phyloP scores from a whole-genome alignment of 1,140 invertebrate genomes.

The Mylabris phalerata region DNA sequence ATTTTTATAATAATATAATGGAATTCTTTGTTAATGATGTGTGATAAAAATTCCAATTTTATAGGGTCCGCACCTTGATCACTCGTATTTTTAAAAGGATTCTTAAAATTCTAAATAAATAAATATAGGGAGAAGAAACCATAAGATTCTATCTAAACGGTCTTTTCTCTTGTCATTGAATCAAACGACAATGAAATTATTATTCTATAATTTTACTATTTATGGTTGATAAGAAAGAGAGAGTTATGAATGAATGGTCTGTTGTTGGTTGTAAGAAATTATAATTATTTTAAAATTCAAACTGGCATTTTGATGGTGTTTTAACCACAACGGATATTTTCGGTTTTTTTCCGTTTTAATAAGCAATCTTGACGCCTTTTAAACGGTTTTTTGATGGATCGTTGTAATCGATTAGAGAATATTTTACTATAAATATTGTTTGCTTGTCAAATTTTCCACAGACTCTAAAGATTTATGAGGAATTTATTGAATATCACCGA shows the following conservation, averaged over 20 bases:
- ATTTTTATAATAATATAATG: neutral
- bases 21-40: neutral
- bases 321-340: slow-evolving; percentile 5
- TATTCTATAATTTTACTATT: no score
- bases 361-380: slow-evolving; percentile 3
- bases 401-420: slow-evolving; percentile 1
- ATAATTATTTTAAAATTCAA: no score
- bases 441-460: neutral
- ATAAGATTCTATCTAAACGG: no score
- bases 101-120: no score
- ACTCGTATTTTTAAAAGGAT: neutral
- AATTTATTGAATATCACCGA: slow-evolving; percentile 15
- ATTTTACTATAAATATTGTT: slow-evolving; percentile 9
- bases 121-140: no score
- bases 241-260: no score
- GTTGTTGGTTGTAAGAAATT: no score
- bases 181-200: no score
- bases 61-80: slow-evolving; percentile 2
- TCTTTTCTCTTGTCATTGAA: no score
- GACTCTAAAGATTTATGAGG: slow-evolving; percentile 11
- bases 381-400: slow-evolving; percentile 11
- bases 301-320: neutral
- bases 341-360: neutral
- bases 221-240: no score
- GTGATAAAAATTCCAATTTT: slow-evolving; percentile 3